phyloP scores from a whole-genome alignment of 2,113 vertebrate genomes.

The Hemiscyllium ocellatum region DNA sequence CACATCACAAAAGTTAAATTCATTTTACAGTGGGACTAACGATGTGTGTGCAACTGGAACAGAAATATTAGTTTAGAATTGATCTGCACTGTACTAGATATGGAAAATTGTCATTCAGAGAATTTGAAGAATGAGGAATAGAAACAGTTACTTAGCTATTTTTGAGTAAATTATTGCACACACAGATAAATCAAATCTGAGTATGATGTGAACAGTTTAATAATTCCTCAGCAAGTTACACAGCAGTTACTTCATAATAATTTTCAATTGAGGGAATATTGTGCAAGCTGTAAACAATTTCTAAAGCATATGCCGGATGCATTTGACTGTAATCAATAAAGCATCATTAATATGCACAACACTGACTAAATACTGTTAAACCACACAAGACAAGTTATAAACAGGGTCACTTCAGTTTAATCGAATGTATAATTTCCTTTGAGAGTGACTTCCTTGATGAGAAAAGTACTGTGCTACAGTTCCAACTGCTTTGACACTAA shows the following conservation, averaged over 20 bases:
- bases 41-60: slow-evolving; percentile 34
- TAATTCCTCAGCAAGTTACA: slow-evolving; percentile 25
- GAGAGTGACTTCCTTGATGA: slow-evolving; percentile 35
- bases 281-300: slow-evolving; percentile 12
- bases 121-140: slow-evolving; percentile 27
- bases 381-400: slow-evolving; percentile 36
- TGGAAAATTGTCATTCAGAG: slow-evolving; percentile 24
- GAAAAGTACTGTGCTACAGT: slow-evolving; percentile 31
- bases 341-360: slow-evolving; percentile 32
- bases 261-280: neutral
- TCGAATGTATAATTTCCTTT: slow-evolving; percentile 35
- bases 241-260: neutral
- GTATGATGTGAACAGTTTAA: neutral
- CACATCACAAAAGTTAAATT: slow-evolving; percentile 33
- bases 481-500: slow-evolving; percentile 30
- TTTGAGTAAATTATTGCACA: neutral
- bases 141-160: neutral
- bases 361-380: slow-evolving; percentile 37
- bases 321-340: slow-evolving; percentile 35
- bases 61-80: slow-evolving; percentile 31
- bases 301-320: neutral
- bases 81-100: neutral
- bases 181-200: slow-evolving; percentile 17
- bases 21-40: slow-evolving; percentile 34
- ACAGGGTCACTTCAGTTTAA: slow-evolving; percentile 38